Conservation (phyloP, 2,888 invertebrate species). For the Habrosyne pyritoides region DNA sequence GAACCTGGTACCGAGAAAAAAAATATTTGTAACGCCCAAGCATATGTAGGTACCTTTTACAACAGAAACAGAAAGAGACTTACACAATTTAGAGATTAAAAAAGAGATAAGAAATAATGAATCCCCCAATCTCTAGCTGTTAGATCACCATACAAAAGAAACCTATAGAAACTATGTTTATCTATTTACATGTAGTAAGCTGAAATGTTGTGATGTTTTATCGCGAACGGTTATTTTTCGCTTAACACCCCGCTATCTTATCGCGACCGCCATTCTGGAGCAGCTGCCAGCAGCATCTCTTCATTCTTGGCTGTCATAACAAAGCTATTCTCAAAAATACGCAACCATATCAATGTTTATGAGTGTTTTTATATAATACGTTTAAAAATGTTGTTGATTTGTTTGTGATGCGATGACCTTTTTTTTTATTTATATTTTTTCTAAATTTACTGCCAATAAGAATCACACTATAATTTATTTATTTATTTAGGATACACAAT, state of each 20-base stretch:
- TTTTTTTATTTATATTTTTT: too few species aligned
- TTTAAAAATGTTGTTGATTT: neutral
- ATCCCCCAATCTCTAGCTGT: neutral
- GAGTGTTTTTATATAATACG: neutral
- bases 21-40: too few species aligned
- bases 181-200: neutral
- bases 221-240: slow-evolving; percentile 37
- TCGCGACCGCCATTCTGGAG: slow-evolving; percentile 39
- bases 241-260: slow-evolving; percentile 45
- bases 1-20: too few species aligned
- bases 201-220: slow-evolving; percentile 5
- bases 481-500: too few species aligned
- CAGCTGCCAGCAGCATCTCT: slow-evolving; percentile 24
- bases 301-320: slow-evolving; percentile 4
- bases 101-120: too few species aligned
- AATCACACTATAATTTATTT: too few species aligned
- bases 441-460: too few species aligned
- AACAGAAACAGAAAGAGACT: too few species aligned
- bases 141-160: neutral
- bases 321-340: neutral
- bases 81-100: too few species aligned
- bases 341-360: neutral
- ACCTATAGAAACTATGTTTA: neutral
- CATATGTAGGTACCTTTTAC: too few species aligned
- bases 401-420: too few species aligned